Base-by-base conservation (phyloP, 1,140 invertebrate genomes). In the Pseudomyrmex gracilis region DNA sequence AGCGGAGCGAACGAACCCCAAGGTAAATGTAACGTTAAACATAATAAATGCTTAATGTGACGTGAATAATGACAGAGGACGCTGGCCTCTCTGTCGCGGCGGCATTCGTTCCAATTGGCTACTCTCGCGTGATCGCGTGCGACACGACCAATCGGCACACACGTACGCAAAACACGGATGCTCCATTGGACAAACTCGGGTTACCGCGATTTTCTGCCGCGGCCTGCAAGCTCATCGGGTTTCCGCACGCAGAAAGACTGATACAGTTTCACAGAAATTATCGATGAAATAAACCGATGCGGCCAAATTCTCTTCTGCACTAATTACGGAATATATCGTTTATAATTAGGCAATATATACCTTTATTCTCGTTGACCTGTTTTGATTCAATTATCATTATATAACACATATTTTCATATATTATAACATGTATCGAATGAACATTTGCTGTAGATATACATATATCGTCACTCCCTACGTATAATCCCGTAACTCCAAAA, bases 111-210 rank as follows among this genome's bases (percentile, higher is more conserved):
- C 49, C 84, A 53, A 66, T 71, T 53, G 43, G 47, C 51, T 68
- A 45, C 57, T 76, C 55, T 83, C 78, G 71, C 71, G 63, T 76
- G 85, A 85, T 85, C 83, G 77, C 83, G 77, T 85, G 84, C 55
- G 55, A 68, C 49, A 61, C 58, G 60, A 60, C 12, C 53, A 73
- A 73, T 76, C 17, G 58, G 34, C 1, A 34, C 53, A 70, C 57
- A 66, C 60, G 49, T 17, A 74, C 49, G 49, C 49, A 67, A 70
- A 64, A 82, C 45, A 51, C 45, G 58, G 43, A 34, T 66, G 49
- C 24, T 45, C 51, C 47, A 55, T 43, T 22, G 58, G 47, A 43
- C 47, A 82, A 71, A 80, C 43, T 68, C 53, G 76, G 3, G 43
- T 7, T 70, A 47, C 17, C 20, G 66, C 43, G 53, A 49, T 70